These are phyloP conservation scores for Gorsachius goisagi DNA, from an alignment of 2,113 vertebrate genomes.

Conservation along the genomic window DNA sequence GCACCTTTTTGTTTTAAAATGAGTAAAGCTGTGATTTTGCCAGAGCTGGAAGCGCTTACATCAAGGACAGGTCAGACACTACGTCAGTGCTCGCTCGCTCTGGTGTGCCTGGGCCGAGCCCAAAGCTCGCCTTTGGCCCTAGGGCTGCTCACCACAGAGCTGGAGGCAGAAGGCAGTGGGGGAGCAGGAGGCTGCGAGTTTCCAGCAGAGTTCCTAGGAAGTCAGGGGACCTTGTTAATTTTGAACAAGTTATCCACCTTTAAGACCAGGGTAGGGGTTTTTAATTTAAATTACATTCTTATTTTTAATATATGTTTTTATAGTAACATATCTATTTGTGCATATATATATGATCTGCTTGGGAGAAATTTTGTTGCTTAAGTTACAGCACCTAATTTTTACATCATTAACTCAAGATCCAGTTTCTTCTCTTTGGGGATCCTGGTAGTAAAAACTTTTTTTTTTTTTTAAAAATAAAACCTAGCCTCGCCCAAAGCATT, in stretches of 20 bases:
- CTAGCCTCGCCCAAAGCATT: background rate
- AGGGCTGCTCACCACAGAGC: background rate
- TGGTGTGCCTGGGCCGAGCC: background rate
- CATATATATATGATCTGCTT: background rate
- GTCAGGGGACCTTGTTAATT: background rate
- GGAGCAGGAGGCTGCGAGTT: background rate
- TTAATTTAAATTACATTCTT: background rate
- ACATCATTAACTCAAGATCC: background rate
- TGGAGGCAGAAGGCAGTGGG: background rate
- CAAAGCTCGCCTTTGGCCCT: background rate
- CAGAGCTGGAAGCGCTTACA: rapidly evolving
- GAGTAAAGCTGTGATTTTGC: background rate
- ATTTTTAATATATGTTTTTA: background rate
- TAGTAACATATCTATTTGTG: background rate
- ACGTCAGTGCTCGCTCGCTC: background rate
- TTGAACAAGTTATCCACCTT: background rate
- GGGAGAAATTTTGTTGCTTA: background rate
- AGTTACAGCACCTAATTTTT: background rate
- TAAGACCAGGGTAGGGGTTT: background rate
- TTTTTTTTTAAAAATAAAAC: background rate
- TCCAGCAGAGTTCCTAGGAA: background rate
- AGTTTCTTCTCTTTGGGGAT: background rate
- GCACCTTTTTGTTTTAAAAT: background rate
- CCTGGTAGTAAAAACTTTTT: background rate
- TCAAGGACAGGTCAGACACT: background rate